These are phyloP conservation scores for Pasiphila rectangulata DNA, from an alignment of 2,888 invertebrate genomes.

Conservation along the genomic window DNA sequence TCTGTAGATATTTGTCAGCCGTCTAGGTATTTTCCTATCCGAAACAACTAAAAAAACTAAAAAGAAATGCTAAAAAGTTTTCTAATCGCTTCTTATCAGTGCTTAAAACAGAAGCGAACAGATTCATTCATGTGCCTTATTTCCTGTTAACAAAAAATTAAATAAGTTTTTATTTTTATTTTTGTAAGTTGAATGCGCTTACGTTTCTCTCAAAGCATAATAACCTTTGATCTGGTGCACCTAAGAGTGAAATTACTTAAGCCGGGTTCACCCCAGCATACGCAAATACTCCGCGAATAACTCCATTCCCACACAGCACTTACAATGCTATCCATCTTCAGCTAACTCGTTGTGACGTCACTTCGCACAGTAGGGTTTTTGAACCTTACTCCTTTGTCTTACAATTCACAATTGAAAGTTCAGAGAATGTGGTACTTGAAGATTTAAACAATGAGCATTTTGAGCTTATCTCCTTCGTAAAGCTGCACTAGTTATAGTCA, in stretches of 20 bases:
- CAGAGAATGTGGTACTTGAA: neutral
- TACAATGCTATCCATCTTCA: constrained; percentile 16
- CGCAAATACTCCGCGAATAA: constrained; percentile 8
- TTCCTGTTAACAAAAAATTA: too few relatives aligned
- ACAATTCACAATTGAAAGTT: neutral
- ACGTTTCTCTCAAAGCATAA: neutral
- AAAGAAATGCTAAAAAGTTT: too few relatives aligned
- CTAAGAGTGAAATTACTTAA: neutral
- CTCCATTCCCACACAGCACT: constrained; percentile 6
- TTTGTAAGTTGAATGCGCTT: neutral
- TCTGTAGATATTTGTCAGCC: too few relatives aligned
- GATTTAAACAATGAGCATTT: neutral
- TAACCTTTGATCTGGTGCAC: neutral
- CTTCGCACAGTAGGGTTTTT: neutral
- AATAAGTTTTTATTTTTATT: too few relatives aligned
- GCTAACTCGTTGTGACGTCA: constrained; percentile 16
- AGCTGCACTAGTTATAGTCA: neutral
- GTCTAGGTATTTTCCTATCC: too few relatives aligned
- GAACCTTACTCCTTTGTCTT: constrained; percentile 7
- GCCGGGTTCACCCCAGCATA: neutral
- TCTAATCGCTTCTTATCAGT: too few relatives aligned
- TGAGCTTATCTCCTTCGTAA: constrained; percentile 2
- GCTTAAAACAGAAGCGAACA: too few relatives aligned
- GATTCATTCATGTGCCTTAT: too few relatives aligned
- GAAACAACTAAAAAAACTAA: too few relatives aligned